phyloP scores from a whole-genome alignment of 2,888 invertebrate genomes.

The Synergus umbraculus region DNA sequence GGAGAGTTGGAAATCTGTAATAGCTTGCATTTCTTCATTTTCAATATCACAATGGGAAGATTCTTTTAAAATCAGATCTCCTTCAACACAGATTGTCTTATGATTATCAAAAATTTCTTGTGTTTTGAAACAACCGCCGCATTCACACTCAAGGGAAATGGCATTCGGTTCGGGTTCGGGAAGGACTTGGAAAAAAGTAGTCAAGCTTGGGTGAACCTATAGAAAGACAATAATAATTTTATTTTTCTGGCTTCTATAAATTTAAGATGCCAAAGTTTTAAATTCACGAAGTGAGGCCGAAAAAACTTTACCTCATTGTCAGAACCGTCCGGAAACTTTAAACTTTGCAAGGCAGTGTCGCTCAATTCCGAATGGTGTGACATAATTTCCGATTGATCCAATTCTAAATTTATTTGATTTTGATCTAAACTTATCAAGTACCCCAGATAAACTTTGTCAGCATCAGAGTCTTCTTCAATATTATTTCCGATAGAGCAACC shows the following conservation, averaged over 20 bases:
- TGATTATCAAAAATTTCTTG: slow-evolving; percentile 58
- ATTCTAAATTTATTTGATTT: slow-evolving; percentile 27
- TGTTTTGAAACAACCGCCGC: slow-evolving; percentile 52
- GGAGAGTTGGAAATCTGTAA: no score
- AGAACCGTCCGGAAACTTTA: slow-evolving; percentile 13
- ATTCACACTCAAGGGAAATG: slow-evolving; percentile 48
- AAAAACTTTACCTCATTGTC: slow-evolving; percentile 46
- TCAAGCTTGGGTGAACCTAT: slow-evolving; percentile 48
- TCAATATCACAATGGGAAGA: background rate
- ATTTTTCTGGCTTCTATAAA: no score
- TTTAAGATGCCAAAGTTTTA: no score
- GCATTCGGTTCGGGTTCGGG: slow-evolving; percentile 37
- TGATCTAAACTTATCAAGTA: background rate
- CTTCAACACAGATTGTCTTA: slow-evolving; percentile 52
- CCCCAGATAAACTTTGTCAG: slow-evolving; percentile 42
- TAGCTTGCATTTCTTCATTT: background rate
- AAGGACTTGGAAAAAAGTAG: slow-evolving; percentile 50
- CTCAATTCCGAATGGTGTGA: slow-evolving; percentile 23
- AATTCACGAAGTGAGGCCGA: no score
- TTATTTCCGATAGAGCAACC: slow-evolving; percentile 55
- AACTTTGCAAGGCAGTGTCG: slow-evolving; percentile 41
- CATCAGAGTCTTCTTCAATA: slow-evolving; percentile 55
- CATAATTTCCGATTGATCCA: slow-evolving; percentile 42
- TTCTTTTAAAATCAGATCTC: slow-evolving; percentile 19
- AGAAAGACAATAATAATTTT: background rate